Evolutionary conservation across 2,888 invertebrate genomes (phyloP).

Genomic region (Ormyrus labotus): DNA sequence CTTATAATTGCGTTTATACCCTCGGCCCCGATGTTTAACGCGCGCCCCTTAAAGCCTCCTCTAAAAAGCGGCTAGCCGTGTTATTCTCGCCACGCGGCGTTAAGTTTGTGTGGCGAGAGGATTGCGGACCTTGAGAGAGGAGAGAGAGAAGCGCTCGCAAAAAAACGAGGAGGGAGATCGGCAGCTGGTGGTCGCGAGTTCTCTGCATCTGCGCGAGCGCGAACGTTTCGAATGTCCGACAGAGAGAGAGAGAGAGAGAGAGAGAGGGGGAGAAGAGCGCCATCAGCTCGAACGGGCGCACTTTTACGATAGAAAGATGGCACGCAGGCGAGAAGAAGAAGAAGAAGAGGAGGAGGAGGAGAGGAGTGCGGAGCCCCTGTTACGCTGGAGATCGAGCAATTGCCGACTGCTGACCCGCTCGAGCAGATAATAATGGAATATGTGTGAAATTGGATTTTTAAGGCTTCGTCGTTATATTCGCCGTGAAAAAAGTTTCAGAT

Average conservation of each 20-base stretch:
- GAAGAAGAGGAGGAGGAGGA: constrained; percentile 50
- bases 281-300: constrained; percentile 11
- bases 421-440: too few relatives aligned
- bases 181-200: constrained; percentile 53
- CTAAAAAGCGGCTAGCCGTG: constrained; percentile 21
- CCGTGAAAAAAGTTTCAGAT: not conserved
- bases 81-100: constrained; percentile 35
- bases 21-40: constrained; percentile 32
- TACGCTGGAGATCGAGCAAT: not conserved
- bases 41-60: constrained; percentile 8
- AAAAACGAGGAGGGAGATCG: not conserved
- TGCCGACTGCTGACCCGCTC: not conserved
- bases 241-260: constrained; percentile 11
- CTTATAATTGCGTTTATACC: constrained; percentile 51
- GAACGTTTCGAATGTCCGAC: constrained; percentile 47
- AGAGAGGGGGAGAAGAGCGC: constrained; percentile 15
- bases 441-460: too few relatives aligned
- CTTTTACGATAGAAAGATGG: constrained; percentile 48
- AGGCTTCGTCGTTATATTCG: not conserved
- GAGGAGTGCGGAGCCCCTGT: not conserved
- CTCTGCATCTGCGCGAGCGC: constrained; percentile 38
- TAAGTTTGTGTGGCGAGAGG: constrained; percentile 24
- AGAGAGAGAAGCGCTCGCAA: not conserved
- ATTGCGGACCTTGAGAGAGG: constrained; percentile 23
- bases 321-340: constrained; percentile 45